These are phyloP conservation scores for Austrolebias charrua DNA, from an alignment of 2,797 vertebrate genomes.

Conservation along the genomic window DNA sequence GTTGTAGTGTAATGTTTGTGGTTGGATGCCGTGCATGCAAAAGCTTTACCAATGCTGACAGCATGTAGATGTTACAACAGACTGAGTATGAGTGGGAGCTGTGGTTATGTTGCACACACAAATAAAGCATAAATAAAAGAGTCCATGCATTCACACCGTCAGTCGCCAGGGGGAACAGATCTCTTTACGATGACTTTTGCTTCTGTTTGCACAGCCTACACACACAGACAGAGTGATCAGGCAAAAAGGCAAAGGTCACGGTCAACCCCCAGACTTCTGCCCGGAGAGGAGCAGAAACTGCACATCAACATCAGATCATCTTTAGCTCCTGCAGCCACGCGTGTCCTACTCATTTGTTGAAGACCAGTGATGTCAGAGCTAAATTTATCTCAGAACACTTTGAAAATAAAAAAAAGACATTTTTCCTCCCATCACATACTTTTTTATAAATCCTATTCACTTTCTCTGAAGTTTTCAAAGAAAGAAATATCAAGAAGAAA, in stretches of 20 bases:
- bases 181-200: slow-evolving; percentile 15
- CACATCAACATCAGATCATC: slow-evolving; percentile 58
- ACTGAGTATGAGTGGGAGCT: slow-evolving; percentile 23
- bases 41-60: slow-evolving; percentile 26
- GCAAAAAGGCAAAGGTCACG: slow-evolving; percentile 59
- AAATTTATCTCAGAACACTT: slow-evolving; percentile 55
- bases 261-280: slow-evolving; percentile 38
- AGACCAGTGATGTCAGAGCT: slow-evolving; percentile 49
- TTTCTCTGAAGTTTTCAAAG: neutral
- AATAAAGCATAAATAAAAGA: neutral
- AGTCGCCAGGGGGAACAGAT: slow-evolving; percentile 15
- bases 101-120: neutral
- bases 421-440: slow-evolving; percentile 11
- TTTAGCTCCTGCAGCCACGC: slow-evolving; percentile 45
- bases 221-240: slow-evolving; percentile 25
- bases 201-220: slow-evolving; percentile 21
- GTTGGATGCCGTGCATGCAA: slow-evolving; percentile 19
- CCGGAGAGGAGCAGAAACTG: slow-evolving; percentile 30
- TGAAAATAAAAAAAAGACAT: slow-evolving; percentile 35
- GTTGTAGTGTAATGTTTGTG: slow-evolving; percentile 59
- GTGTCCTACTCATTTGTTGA: slow-evolving; percentile 49
- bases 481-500: too few relatives aligned
- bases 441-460: slow-evolving; percentile 19
- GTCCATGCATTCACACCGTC: neutral
- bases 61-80: slow-evolving; percentile 16